Base-by-base conservation (phyloP, 2,113 vertebrate genomes). In the Ailuropoda melanoleuca region DNA sequence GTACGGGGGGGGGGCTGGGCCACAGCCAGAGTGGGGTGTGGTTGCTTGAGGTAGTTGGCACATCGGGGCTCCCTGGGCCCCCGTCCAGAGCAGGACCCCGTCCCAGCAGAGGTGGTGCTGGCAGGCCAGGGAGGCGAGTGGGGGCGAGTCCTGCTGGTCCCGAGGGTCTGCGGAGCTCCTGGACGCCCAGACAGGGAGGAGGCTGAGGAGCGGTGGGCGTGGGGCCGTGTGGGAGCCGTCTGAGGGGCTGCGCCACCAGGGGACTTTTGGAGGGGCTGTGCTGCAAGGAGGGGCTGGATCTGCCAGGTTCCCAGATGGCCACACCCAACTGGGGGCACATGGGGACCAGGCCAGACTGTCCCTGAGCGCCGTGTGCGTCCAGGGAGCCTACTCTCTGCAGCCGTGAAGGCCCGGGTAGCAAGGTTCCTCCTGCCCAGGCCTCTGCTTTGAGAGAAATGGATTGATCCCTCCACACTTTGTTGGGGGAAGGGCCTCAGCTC, bases 1-100 rank as follows among this genome's bases (percentile, higher is more conserved):
- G 99, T 99, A 99, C 15, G 62, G 6, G 14, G 14, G 14, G 31
- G 31, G 31, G 29, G 29, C 62, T 14, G 31, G 62, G 60, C 60
- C 29, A 14, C 6, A 12, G 24, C 26, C 26, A 62, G 31, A 26
- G 60, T 13, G 26, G 58, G 58, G 58, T 4, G 58, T 12, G 58
- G 58, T 62, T 26, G 58, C 43, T 62, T 12, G 58, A 29, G 24
- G 58, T 11, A 26, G 24, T 29, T n/a, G n/a, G n/a, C n/a, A 1
- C 10, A 15, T 21, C 8, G 8, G 68, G 68, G 68, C 68, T 11
- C 8, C n/a, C 68, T 6, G 68, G 68, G 68, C 9, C 70, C 21
- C 3, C 3, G 10, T 26, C 37, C 72, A 10, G 64, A n/a, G 31
- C 31, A 66, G 64, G 62, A 64, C 62, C 34, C 34, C 0, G 0